phyloP scores from a whole-genome alignment of 2,888 invertebrate genomes.

The Cyclophora punctaria region DNA sequence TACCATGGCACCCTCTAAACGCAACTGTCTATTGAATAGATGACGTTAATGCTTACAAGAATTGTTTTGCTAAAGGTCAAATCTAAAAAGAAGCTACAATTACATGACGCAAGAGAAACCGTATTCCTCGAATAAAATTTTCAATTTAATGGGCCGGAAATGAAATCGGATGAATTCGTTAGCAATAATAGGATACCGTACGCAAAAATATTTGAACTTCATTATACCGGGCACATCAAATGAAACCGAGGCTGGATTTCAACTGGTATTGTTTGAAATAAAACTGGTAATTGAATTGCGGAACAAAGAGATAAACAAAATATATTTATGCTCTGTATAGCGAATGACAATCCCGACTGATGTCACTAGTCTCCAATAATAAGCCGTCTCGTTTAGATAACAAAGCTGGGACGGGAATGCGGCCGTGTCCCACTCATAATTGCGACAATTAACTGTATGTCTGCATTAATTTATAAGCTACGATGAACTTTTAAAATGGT shows the following conservation, averaged over 20 bases:
- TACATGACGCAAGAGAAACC: background rate
- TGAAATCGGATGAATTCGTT: background rate
- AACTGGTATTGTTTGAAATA: conserved; percentile 1
- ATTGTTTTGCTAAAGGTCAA: background rate
- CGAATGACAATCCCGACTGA: conserved; percentile 26
- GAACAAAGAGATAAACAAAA: conserved; percentile 11
- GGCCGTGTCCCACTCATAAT: conserved; percentile 49
- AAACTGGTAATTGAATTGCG: conserved; percentile 3
- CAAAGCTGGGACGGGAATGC: conserved; percentile 39
- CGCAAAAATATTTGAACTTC: no score
- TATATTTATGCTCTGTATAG: conserved; percentile 34
- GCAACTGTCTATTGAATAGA: background rate
- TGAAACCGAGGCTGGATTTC: no score
- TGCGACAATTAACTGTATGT: conserved; percentile 57
- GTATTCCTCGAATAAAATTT: background rate
- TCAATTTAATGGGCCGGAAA: background rate
- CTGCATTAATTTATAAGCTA: conserved; percentile 48
- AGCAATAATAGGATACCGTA: no score
- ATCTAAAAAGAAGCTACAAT: background rate
- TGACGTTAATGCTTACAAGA: background rate
- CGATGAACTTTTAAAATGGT: conserved; percentile 24
- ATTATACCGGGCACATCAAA: no score
- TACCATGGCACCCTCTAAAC: no score
- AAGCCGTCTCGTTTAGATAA: conserved; percentile 30
- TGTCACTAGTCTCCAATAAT: conserved; percentile 24